phyloP scores from a whole-genome alignment of 2,113 vertebrate genomes.

The Micronycteris hirsuta region DNA sequence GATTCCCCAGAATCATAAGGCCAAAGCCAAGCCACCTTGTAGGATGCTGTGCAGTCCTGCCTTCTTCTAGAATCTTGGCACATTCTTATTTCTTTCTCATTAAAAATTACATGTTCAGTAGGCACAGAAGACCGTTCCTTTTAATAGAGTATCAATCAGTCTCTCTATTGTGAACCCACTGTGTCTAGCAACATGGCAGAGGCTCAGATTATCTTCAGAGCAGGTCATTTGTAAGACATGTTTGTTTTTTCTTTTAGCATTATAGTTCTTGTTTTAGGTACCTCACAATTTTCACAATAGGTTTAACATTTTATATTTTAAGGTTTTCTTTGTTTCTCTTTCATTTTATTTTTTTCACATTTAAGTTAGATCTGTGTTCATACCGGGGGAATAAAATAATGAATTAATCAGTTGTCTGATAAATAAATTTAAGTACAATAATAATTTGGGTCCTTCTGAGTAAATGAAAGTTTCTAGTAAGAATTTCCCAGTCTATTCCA shows the following conservation, averaged over 20 bases:
- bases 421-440: not conserved
- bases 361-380: not conserved
- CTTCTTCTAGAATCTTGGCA: not conserved
- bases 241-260: not conserved
- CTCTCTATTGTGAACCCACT: not conserved
- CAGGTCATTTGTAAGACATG: not conserved
- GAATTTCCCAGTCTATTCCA: not conserved
- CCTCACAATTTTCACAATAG: not conserved
- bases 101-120: not conserved
- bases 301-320: conserved; percentile 11
- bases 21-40: conserved; percentile 63
- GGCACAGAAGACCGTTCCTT: not conserved
- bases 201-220: not conserved
- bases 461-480: not conserved
- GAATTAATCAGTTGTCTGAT: not conserved
- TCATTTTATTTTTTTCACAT: not conserved
- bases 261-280: not conserved
- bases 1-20: conserved; percentile 63
- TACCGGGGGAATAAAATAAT: not conserved
- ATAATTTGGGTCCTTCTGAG: not conserved
- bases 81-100: not conserved
- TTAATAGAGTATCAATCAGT: not conserved
- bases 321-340: conserved; percentile 4
- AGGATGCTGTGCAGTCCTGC: conserved; percentile 9
- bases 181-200: not conserved